Conservation (phyloP, 2,113 vertebrate species). For the Eira barbara region DNA sequence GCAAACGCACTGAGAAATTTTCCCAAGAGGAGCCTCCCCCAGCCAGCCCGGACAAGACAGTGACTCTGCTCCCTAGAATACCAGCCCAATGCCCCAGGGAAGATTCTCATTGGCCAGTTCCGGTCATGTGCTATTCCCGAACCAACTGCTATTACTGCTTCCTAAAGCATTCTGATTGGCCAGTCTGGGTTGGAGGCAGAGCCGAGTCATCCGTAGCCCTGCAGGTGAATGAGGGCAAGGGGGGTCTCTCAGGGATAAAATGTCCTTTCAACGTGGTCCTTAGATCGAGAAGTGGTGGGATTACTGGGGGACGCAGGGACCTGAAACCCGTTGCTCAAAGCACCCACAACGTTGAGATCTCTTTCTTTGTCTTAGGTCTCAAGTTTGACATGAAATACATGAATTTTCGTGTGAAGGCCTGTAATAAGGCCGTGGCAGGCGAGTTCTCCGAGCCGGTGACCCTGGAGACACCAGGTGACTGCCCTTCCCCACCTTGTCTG, state of each 20-base stretch:
- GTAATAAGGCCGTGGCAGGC: constrained; percentile 96
- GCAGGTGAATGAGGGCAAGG: not conserved
- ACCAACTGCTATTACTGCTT: not conserved
- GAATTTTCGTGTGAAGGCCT: constrained; percentile 94
- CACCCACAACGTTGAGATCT: too few species aligned
- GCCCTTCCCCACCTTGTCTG: not conserved
- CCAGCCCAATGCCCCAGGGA: not conserved
- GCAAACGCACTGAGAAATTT: not conserved
- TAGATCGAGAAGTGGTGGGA: not conserved
- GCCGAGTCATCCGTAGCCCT: too few species aligned
- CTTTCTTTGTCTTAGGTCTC: constrained; percentile 77
- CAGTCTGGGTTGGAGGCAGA: not conserved
- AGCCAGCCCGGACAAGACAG: too few species aligned
- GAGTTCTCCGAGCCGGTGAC: constrained; percentile 94
- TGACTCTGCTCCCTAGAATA: not conserved
- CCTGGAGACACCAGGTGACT: constrained; percentile 92
- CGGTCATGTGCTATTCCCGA: not conserved
- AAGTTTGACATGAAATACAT: constrained; percentile 96
- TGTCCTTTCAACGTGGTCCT: not conserved
- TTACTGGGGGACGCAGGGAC: not conserved
- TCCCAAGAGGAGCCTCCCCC: not conserved
- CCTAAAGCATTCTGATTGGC: not conserved
- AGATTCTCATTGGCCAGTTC: not conserved
- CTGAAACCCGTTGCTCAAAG: not conserved
- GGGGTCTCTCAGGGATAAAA: not conserved